A percentile compares a stretch with the other conserved stretches of the same genome.
These are phyloP conservation scores for Hirtodrosophila confusa DNA, from an alignment of 2,888 invertebrate species.

Conservation along the genomic window DNA sequence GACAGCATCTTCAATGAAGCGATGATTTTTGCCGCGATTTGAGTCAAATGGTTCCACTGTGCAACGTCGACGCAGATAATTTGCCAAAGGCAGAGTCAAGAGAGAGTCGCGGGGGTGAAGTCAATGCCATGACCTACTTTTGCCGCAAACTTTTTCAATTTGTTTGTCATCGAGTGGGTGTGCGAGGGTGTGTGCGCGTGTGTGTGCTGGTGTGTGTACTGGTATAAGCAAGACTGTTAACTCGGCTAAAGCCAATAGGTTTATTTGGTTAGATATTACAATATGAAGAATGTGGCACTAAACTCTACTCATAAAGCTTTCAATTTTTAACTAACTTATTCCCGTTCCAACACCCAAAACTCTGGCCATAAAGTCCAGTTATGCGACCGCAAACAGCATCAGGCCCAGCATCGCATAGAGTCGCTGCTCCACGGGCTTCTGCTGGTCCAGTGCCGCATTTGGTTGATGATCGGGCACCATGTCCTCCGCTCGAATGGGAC, in stretches of 20 bases:
- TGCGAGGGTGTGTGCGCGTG: constrained; percentile 3
- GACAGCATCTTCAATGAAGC: too few relatives aligned
- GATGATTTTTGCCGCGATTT: too few relatives aligned
- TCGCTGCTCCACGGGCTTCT: constrained; percentile 20
- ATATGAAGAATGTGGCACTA: constrained; percentile 58
- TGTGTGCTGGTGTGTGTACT: constrained; percentile 17
- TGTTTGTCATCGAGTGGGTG: constrained; percentile 53
- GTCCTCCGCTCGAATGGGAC: constrained; percentile 40
- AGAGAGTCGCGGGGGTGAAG: constrained; percentile 29
- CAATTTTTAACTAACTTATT: constrained; percentile 44
- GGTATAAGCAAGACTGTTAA: constrained; percentile 17
- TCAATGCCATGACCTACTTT: constrained; percentile 72
- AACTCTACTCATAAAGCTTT: constrained; percentile 62
- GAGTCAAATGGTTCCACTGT: too few relatives aligned
- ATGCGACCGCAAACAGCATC: constrained; percentile 49
- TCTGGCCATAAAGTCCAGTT: constrained; percentile 7
- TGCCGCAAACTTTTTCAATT: constrained; percentile 70
- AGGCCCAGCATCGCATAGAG: constrained; percentile 48
- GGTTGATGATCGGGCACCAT: constrained; percentile 41
- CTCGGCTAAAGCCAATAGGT: constrained; percentile 55
- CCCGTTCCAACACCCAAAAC: too few relatives aligned
- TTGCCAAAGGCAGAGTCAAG: constrained; percentile 48
- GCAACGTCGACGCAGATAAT: constrained; percentile 65
- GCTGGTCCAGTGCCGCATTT: constrained; percentile 33
- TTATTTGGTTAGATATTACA: constrained; percentile 69